Base-by-base conservation (phyloP, 2,888 invertebrate genomes). In the Cheilosia urbana region DNA sequence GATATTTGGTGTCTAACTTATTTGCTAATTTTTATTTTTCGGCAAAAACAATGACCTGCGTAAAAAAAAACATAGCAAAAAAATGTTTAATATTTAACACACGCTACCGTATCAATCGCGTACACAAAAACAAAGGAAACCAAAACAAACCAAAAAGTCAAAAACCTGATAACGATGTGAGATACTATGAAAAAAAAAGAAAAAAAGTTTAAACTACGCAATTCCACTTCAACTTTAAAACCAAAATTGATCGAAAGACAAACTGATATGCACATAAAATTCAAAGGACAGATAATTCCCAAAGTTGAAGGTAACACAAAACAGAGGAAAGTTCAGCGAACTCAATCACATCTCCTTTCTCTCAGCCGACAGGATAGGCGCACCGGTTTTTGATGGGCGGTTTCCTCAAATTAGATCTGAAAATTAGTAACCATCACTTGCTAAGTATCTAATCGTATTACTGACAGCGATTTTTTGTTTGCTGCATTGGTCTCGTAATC, bases 141-240 rank as follows among this genome's bases (percentile, higher is more conserved):
- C 34, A 13, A 37, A 37, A 13, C 13, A 37, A 37, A 15, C 27
- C 58, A 63, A 27, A 53, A 51, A 62, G 79, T 80, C 73, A 80
- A 80, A 80, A 73, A 80, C 73, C 73, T 73, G 79, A 80, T 80
- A 73, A 73, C 72, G 66, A 62, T 40, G 34, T 75, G 63, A 34
- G 66, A 62, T 73, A 47, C 51, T 34, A 45, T 30, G 30, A 30
- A 30, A 30, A 30, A 30, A 30, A 6, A 27, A 27, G 2, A 5
- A 6, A 30, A 30, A 30, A 55, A 53, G n/a, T 1, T 4, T 4
- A 65, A 75, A 57, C 37, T 57, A 75, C 57, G 57, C 53, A 75
- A 57, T 65, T 65, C 55, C 57, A 65, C 17, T 57, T 65, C 34
- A 47, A 57, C 47, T 45, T 40, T 27, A 65, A 65, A 63, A 65